Evolutionary conservation across 2,113 vertebrate species (phyloP).

Genomic region (Pomatostomus ruficeps): DNA sequence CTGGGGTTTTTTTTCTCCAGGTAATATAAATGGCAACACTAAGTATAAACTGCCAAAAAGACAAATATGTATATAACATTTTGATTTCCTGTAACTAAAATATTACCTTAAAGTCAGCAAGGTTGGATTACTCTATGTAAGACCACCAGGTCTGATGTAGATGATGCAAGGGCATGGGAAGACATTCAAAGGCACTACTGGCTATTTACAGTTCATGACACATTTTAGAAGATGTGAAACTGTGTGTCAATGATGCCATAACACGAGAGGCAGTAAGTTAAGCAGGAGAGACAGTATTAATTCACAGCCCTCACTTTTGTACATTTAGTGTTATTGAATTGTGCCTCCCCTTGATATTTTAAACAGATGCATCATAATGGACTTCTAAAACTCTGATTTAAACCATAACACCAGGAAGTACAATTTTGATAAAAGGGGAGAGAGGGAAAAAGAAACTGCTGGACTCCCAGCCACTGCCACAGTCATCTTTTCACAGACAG

Average conservation of each 20-base stretch:
- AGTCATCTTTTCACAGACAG: neutral
- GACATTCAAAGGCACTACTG: conserved; percentile 38
- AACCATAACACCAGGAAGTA: conserved; percentile 23
- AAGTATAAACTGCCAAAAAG: conserved; percentile 42
- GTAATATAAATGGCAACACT: conserved; percentile 14
- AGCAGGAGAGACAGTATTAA: neutral
- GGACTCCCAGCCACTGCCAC: conserved; percentile 11
- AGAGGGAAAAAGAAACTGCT: neutral
- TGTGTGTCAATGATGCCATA: neutral
- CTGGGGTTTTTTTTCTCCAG: conserved; percentile 19
- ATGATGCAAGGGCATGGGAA: conserved; percentile 29
- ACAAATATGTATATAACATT: conserved; percentile 26
- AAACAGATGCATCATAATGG: conserved; percentile 26
- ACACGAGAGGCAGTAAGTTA: neutral
- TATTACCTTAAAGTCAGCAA: conserved; percentile 36
- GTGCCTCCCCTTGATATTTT: conserved; percentile 25
- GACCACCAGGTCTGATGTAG: conserved; percentile 17
- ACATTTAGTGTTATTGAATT: neutral
- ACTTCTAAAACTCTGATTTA: conserved; percentile 34
- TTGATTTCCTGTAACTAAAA: conserved; percentile 48
- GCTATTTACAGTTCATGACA: conserved; percentile 35
- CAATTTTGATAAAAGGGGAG: conserved; percentile 1
- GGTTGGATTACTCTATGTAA: neutral
- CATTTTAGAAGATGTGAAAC: neutral
- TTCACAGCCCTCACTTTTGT: neutral